Percentiles rank a stretch among this genome's conserved stretches.
phyloP scores from a whole-genome alignment of 2,113 vertebrate species.

The Gymnocephalus cernua region DNA sequence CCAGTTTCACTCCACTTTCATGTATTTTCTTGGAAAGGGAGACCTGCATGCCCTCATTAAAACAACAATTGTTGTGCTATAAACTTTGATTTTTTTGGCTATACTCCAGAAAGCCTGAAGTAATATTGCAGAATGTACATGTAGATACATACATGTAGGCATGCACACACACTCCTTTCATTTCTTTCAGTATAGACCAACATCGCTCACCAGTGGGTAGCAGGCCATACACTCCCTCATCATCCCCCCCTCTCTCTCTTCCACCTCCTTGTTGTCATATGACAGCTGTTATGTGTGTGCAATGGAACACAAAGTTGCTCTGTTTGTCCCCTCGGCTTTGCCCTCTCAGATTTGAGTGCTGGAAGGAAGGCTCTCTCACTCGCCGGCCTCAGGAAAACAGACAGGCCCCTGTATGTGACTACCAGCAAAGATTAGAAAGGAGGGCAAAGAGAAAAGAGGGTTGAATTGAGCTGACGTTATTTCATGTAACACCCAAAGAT shows the following conservation, averaged over 20 bases:
- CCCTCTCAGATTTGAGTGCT: conserved; percentile 74
- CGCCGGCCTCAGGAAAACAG: conserved; percentile 59
- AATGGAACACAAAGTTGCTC: conserved; percentile 83
- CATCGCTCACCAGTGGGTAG: conserved; percentile 46
- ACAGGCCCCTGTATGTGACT: conserved; percentile 61
- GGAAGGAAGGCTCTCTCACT: conserved; percentile 67
- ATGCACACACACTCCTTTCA: conserved; percentile 3
- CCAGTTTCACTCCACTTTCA: conserved; percentile 5
- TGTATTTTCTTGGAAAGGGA: conserved; percentile 23
- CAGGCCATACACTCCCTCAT: conserved; percentile 53
- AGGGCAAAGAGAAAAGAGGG: conserved; percentile 48
- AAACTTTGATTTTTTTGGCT: not conserved
- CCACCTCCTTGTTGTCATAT: conserved; percentile 84
- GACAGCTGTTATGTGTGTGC: conserved; percentile 81
- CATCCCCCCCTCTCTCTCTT: conserved; percentile 56
- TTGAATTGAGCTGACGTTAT: conserved; percentile 59
- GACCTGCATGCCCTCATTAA: conserved; percentile 13
- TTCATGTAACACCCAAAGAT: conserved; percentile 64
- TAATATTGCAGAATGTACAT: not conserved
- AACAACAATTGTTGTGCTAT: conserved; percentile 23
- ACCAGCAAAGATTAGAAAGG: conserved; percentile 57
- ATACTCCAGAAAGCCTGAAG: not conserved
- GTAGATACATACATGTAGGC: not conserved
- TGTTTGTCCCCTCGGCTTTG: conserved; percentile 79
- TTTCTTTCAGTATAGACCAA: conserved; percentile 26